Conservation (phyloP, 2,797 vertebrate species). For the Onychomys torridus region DNA sequence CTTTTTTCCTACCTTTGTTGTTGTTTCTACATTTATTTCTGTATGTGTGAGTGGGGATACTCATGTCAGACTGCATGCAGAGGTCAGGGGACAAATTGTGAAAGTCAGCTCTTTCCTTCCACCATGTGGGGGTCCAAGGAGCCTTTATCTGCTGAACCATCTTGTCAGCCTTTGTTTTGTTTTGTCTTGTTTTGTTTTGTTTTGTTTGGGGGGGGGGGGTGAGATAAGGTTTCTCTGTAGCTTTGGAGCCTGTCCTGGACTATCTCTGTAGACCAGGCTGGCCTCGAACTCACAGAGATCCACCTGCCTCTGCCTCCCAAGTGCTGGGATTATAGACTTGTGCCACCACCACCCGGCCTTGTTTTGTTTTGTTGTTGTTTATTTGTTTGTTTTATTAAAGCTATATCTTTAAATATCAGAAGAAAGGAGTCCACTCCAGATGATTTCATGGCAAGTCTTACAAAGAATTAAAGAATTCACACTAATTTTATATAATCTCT, state of each 20-base stretch:
- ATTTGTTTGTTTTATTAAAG: not conserved
- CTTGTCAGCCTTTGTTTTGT: not conserved
- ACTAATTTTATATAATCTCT: not conserved
- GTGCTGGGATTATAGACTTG: too few relatives aligned
- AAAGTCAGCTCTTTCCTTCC: not conserved
- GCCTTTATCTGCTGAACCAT: not conserved
- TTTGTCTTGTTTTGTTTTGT: not conserved
- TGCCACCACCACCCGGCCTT: too few relatives aligned
- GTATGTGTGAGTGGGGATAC: too few relatives aligned
- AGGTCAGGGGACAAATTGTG: not conserved
- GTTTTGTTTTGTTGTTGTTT: not conserved
- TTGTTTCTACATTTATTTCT: not conserved
- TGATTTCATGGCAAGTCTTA: not conserved
- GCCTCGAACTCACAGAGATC: too few relatives aligned
- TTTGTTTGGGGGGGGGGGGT: too few relatives aligned
- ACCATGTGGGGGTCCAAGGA: not conserved
- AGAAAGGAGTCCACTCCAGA: not conserved
- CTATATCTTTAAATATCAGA: not conserved
- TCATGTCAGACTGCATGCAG: not conserved
- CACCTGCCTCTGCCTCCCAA: too few relatives aligned
- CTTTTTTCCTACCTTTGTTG: not conserved
- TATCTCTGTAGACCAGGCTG: too few relatives aligned
- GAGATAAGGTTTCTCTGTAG: too few relatives aligned
- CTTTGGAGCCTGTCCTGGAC: too few relatives aligned
- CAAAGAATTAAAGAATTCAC: conserved; percentile 2